Evolutionary conservation across 2,113 vertebrate genomes (phyloP), one percentile per base, ranked within the genome.

Genomic region (Drymodes brunneopygia): DNA sequence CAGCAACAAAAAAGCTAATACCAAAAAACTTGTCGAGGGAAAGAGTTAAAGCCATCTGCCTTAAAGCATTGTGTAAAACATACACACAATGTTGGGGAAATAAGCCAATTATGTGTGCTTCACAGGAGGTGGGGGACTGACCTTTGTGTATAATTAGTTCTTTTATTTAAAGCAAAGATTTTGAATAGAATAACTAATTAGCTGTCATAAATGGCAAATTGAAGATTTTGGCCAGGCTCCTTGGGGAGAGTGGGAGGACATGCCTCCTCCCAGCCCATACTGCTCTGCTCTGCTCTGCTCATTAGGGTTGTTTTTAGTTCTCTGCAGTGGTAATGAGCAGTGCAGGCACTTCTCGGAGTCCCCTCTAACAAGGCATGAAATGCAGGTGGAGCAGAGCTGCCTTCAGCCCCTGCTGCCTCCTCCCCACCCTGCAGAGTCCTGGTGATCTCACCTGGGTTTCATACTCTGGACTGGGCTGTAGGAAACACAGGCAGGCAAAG

Each of bases 151-250:
- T 98, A 99, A 99, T 99, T 98, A 99, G 98, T 98, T 98, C 97
- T 98, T 98, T 99, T 98, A 98, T 98, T 99, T 98, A 99, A 99
- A 99, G 98, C 98, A 98, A 98, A 98, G 98, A 98, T 98, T 98
- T 98, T 98, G 98, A 98, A 98, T 98, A 98, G 98, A 99, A 98
- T 98, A 98, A 98, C 98, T 99, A 99, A 99, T 99, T 99, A 99
- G 98, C 98, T 98, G 98, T 98, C 98, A 98, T 98, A 98, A 98
- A 98, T 98, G 98, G 98, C 98, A 98, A 99, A 99, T 98, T 98
- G 98, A 98, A 98, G 98, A 98, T 98, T 98, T 98, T 98, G 98
- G 98, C 97, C 94, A 87, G 97, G 97, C 98, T 98, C 98, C 97
- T 82, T 57, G 90, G 98, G 98, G 98, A 98, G 97, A 96, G 98